Percentiles rank a stretch among this genome's conserved stretches.
Conservation (phyloP, 2,888 invertebrate genomes). For the Lissonota sp. region DNA sequence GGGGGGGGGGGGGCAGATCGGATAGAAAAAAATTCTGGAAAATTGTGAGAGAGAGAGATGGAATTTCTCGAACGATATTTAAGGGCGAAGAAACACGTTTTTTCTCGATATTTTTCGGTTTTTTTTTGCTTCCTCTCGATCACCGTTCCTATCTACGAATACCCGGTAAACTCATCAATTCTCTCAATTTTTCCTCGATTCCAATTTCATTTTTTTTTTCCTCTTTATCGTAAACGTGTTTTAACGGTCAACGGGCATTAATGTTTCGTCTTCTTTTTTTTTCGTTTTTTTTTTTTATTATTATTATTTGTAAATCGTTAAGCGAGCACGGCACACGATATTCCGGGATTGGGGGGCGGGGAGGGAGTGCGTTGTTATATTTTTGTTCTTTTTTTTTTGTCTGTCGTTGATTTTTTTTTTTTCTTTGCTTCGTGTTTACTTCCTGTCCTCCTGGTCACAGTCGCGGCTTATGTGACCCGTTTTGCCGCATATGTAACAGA, state of each 20-base stretch:
- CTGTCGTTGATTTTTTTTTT: background rate
- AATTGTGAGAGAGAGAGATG: slow-evolving; percentile 45
- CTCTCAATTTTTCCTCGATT: background rate
- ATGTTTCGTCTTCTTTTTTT: slow-evolving; percentile 37
- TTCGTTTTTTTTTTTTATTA: slow-evolving; percentile 31
- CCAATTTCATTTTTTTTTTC: slow-evolving; percentile 10
- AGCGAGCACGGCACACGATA: slow-evolving; percentile 79
- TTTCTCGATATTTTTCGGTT: slow-evolving; percentile 45
- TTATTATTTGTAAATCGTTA: slow-evolving; percentile 75
- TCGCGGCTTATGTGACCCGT: slow-evolving; percentile 96
- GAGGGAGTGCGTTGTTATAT: slow-evolving; percentile 65
- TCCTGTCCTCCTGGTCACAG: slow-evolving; percentile 92
- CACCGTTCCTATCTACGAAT: slow-evolving; percentile 79
- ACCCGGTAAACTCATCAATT: slow-evolving; percentile 70
- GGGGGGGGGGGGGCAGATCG: slow-evolving; percentile 59
- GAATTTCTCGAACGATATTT: slow-evolving; percentile 73
- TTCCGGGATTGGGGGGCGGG: slow-evolving; percentile 26
- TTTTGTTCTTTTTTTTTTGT: slow-evolving; percentile 22
- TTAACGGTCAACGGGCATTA: slow-evolving; percentile 79
- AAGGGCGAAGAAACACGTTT: slow-evolving; percentile 70
- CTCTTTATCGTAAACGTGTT: slow-evolving; percentile 71
- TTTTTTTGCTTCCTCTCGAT: slow-evolving; percentile 69
- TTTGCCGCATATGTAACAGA: slow-evolving; percentile 97
- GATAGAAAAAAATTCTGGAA: slow-evolving; percentile 29
- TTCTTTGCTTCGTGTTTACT: slow-evolving; percentile 78